Base-by-base conservation (phyloP, 1,140 invertebrate genomes). In the Penaeus indicus region DNA sequence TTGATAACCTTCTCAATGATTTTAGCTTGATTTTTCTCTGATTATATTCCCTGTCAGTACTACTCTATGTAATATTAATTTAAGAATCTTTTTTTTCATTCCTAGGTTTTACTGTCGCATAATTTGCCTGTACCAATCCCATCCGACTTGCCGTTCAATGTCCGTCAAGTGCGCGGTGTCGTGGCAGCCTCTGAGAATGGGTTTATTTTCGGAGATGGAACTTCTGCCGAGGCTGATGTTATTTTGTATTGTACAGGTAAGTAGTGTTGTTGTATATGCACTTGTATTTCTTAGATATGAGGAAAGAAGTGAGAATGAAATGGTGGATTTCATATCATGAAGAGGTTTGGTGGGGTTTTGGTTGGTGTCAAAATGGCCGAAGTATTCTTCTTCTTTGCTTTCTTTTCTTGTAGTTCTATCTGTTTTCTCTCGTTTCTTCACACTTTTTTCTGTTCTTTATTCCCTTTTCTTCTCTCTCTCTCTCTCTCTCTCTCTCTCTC, bases 181-280 rank as follows among this genome's bases (percentile, higher is more conserved):
- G 79, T 81, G n/a, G 62, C 19, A 62, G 85, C 85, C 4, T 54
- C 63, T 27, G 47, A 82, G 25, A 32, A 54, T 10, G 85, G 85
- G 3, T 87, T 87, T 75, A 69, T 72, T 19, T 87, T 87, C 22
- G 18, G 63, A 27, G 64, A 87, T 75, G 85, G 85, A 54, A 54
- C 86, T 21, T 72, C 47, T n/a, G 80, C 80, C 25, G 79, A 88
- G 21, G 86, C 86, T 83, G 86, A 88, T 83, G 67, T 88, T 22
- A 72, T 88, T n/a, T 0, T 88, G 54, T 88, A 75, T 47, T 88
- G 86, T 25, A 88, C 86, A 82, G 86, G 86, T 88, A 83, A 42
- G 67, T 3, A 86, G 54, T 54, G 3, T 63, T 25, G 3, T n/a
- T 85, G 22, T 22, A 8, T 42, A 42, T 0, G 7, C 5, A 42